Evolutionary conservation across 1,140 invertebrate genomes (phyloP).

Genomic region (Cecropterus lyciades): DNA sequence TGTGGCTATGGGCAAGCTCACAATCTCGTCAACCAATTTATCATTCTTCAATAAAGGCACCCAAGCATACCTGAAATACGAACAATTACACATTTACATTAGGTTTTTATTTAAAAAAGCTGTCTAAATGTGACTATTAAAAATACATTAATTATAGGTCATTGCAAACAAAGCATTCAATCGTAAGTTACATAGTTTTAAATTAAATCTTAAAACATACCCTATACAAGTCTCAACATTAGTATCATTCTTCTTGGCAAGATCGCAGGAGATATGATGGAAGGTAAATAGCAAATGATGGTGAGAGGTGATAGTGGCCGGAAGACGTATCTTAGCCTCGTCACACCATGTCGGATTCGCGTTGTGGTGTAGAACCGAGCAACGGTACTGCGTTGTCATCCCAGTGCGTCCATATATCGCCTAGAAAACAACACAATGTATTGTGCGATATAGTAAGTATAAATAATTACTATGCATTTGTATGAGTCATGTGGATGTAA

Average conservation of each 20-base stretch:
- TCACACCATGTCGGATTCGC: conserved; percentile 93
- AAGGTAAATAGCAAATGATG: conserved; percentile 96
- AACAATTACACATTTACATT: too few species aligned
- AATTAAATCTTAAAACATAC: conserved; percentile 49
- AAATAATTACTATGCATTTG: too few species aligned
- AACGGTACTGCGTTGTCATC: conserved; percentile 85
- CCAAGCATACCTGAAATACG: conserved; percentile 90
- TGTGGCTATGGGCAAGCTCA: conserved; percentile 92
- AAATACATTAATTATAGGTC: too few species aligned
- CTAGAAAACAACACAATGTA: conserved; percentile 39
- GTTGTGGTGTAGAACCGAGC: conserved; percentile 92
- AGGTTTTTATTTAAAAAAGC: too few species aligned
- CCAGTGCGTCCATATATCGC: conserved; percentile 73
- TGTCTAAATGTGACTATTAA: too few species aligned
- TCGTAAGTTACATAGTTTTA: too few species aligned
- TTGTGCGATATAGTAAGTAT: too few species aligned
- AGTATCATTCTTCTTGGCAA: conserved; percentile 91
- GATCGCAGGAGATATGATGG: conserved; percentile 94
- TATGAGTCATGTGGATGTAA: too few species aligned
- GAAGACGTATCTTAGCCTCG: conserved; percentile 94
- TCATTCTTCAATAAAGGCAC: conserved; percentile 92
- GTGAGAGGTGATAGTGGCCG: conserved; percentile 89
- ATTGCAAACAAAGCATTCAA: too few species aligned
- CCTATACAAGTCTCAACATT: conserved; percentile 94
- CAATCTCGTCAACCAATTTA: conserved; percentile 91